Conservation (phyloP, 2,113 vertebrate genomes). For the Brachypteracias leptosomus region DNA sequence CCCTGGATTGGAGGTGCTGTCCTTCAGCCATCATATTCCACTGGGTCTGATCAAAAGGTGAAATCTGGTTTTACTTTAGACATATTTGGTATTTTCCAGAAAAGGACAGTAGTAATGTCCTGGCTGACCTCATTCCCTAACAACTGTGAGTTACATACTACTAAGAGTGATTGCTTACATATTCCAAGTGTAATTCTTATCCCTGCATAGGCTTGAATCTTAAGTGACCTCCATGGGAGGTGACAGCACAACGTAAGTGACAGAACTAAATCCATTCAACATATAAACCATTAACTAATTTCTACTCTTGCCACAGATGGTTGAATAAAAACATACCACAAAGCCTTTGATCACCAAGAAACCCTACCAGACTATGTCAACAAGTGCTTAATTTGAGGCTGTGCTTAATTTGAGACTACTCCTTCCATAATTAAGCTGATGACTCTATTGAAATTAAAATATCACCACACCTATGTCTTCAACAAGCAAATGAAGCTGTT, state of each 20-base stretch:
- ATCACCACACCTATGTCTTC: constrained; percentile 7
- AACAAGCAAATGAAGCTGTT: constrained; percentile 13
- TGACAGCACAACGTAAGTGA: neutral
- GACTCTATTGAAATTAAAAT: constrained; percentile 10
- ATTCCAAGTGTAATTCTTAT: neutral
- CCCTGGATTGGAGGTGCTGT: neutral
- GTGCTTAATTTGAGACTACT: constrained; percentile 26
- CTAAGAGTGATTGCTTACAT: neutral
- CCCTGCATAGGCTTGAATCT: neutral
- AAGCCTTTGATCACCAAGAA: neutral
- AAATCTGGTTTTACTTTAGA: neutral
- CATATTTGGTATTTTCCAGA: neutral
- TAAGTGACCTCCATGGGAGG: neutral
- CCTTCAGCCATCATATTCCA: neutral
- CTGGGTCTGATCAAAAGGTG: neutral
- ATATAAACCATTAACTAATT: neutral
- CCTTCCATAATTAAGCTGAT: neutral
- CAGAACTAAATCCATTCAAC: neutral
- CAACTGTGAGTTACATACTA: neutral
- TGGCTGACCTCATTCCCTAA: neutral
- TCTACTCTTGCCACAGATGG: neutral
- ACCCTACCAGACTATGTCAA: neutral
- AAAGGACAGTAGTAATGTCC: neutral
- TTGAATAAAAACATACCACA: neutral
- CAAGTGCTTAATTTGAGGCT: constrained; percentile 29